Conservation (phyloP, 2,113 vertebrate genomes). For the Brachyistius frenatus region DNA sequence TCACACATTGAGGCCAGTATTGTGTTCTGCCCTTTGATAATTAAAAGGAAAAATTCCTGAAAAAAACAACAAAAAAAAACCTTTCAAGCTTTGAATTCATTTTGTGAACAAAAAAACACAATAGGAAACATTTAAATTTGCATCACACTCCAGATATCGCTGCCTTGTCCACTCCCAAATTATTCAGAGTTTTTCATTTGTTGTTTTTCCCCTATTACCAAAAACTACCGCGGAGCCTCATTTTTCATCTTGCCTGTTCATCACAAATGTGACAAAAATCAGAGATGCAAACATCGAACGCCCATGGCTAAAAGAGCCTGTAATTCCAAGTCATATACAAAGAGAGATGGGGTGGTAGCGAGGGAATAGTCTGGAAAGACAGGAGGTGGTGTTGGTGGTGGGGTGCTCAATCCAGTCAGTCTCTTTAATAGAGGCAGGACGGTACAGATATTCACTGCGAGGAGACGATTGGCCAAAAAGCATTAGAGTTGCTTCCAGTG, state of each 20-base stretch:
- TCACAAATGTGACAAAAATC: slow-evolving; percentile 69
- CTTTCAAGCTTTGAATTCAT: slow-evolving; percentile 68
- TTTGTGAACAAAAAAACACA: slow-evolving; percentile 61
- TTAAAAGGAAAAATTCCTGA: slow-evolving; percentile 71
- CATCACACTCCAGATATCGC: slow-evolving; percentile 58
- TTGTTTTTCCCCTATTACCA: slow-evolving; percentile 50
- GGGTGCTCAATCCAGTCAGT: slow-evolving; percentile 68
- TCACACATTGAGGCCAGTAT: slow-evolving; percentile 59
- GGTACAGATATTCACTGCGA: slow-evolving; percentile 69
- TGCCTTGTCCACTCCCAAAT: slow-evolving; percentile 31
- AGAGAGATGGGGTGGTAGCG: slow-evolving; percentile 49
- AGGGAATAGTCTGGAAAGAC: slow-evolving; percentile 57
- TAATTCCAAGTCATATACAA: slow-evolving; percentile 82
- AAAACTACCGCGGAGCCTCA: slow-evolving; percentile 54
- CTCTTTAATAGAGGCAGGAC: slow-evolving; percentile 62
- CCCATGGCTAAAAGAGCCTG: slow-evolving; percentile 77
- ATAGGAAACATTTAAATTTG: slow-evolving; percentile 58
- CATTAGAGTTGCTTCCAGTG: slow-evolving; percentile 64
- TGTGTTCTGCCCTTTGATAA: slow-evolving; percentile 65
- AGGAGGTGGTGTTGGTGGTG: slow-evolving; percentile 33
- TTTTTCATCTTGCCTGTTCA: slow-evolving; percentile 55
- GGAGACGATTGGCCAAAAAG: slow-evolving; percentile 55
- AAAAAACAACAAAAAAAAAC: slow-evolving; percentile 50
- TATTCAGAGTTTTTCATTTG: slow-evolving; percentile 21
- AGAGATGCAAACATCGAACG: slow-evolving; percentile 55